These are phyloP conservation scores for Saccopteryx bilineata DNA, from an alignment of 2,113 vertebrate species.

Conservation along the genomic window DNA sequence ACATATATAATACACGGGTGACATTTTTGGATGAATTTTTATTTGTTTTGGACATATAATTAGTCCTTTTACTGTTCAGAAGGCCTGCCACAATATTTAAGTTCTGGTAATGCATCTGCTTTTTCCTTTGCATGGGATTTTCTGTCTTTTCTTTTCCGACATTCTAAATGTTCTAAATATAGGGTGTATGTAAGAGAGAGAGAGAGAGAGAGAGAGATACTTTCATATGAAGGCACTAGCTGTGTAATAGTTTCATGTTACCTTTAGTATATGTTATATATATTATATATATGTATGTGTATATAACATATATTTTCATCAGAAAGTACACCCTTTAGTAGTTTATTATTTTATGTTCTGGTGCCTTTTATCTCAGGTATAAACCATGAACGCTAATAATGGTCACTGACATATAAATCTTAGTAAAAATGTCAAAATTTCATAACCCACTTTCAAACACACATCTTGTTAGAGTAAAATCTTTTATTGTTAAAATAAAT, in stretches of 20 bases:
- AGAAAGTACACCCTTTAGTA: background rate
- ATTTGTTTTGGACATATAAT: constrained; percentile 12
- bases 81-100: background rate
- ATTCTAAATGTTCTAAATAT: constrained; percentile 17
- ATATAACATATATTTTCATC: background rate
- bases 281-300: background rate
- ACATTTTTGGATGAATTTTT: constrained; percentile 14
- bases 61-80: background rate
- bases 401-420: background rate
- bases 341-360: background rate
- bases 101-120: background rate
- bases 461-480: background rate
- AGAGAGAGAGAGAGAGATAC: background rate
- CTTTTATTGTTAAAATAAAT: constrained; percentile 5
- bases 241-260: background rate
- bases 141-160: constrained; percentile 17
- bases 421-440: constrained; percentile 21
- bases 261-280: background rate
- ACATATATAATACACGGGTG: background rate
- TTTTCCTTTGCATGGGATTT: constrained; percentile 26
- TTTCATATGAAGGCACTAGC: background rate
- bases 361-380: background rate
- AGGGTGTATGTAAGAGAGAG: background rate
- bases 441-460: background rate
- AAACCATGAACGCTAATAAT: background rate